A percentile compares a stretch with the other conserved stretches of the same genome.
Evolutionary conservation across 2,888 invertebrate species (phyloP).

Genomic region (Eupeodes latifasciatus): DNA sequence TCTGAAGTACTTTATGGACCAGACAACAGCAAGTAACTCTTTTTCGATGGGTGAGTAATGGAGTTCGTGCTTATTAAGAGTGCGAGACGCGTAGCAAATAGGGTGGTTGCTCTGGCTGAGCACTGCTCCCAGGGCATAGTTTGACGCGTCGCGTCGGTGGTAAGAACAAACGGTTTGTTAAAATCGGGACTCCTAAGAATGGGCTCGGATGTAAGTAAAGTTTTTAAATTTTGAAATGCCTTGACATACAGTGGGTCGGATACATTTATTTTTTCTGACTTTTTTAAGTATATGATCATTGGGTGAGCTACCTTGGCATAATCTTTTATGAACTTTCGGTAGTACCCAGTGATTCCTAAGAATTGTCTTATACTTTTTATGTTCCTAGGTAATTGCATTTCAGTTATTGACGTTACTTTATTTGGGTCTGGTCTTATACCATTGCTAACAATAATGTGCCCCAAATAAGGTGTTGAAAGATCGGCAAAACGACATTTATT

Average conservation of each 20-base stretch:
- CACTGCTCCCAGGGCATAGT: no score
- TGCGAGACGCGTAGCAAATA: constrained; percentile 64
- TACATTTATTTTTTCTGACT: constrained; percentile 18
- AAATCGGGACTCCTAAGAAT: constrained; percentile 68
- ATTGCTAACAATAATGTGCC: constrained; percentile 44
- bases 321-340: no score
- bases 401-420: constrained; percentile 74
- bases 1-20: no score
- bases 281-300: constrained; percentile 62
- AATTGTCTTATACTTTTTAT: constrained; percentile 77
- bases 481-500: constrained; percentile 34
- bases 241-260: constrained; percentile 33
- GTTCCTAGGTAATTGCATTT: constrained; percentile 73
- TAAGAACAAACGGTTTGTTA: constrained; percentile 30
- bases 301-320: constrained; percentile 46
- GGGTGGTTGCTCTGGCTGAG: background rate
- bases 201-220: constrained; percentile 34
- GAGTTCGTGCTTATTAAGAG: constrained; percentile 64
- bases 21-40: no score
- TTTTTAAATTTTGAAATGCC: constrained; percentile 50
- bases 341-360: no score
- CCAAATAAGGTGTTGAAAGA: constrained; percentile 35
- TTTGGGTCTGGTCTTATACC: constrained; percentile 77
- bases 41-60: constrained; percentile 60
- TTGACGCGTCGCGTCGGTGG: no score